Conservation (phyloP, 2,888 invertebrate genomes). For the Hemithea aestivaria region DNA sequence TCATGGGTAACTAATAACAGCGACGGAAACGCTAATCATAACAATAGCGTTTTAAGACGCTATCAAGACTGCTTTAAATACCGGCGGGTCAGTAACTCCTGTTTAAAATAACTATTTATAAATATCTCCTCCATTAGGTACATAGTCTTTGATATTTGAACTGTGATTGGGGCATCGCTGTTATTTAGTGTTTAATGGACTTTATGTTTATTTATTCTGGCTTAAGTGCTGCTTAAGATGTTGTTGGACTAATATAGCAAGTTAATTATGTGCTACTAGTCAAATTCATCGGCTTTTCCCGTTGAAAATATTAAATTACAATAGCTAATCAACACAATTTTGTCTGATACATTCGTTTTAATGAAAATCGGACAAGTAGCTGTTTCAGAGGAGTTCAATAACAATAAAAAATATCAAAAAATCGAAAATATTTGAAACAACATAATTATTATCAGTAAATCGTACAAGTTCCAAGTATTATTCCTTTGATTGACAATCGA, state of each 20-base stretch:
- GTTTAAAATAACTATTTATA: slow-evolving; percentile 23
- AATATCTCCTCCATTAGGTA: slow-evolving; percentile 25
- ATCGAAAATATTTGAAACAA: no score
- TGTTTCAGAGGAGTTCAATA: no score
- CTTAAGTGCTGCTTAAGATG: slow-evolving; percentile 10
- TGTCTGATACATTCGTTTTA: no score
- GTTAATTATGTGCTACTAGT: background rate
- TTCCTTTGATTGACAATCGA: no score
- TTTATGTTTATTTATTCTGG: slow-evolving; percentile 18
- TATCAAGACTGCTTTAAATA: slow-evolving; percentile 21
- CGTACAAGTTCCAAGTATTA: no score
- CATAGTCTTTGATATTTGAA: slow-evolving; percentile 25
- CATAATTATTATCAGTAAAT: no score
- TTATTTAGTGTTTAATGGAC: slow-evolving; percentile 16
- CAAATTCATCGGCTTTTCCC: no score
- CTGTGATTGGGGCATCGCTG: slow-evolving; percentile 17
- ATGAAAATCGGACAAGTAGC: no score
- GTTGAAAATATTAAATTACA: no score
- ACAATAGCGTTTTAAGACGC: slow-evolving; percentile 14
- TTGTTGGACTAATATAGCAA: slow-evolving; percentile 5
- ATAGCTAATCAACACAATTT: no score
- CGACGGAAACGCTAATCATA: slow-evolving; percentile 23
- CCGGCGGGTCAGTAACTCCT: slow-evolving; percentile 35
- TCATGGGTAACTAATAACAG: slow-evolving; percentile 19
- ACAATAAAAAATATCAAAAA: no score